Base-by-base conservation (phyloP, 2,113 vertebrate genomes). In the Pollimyrus isidori region DNA sequence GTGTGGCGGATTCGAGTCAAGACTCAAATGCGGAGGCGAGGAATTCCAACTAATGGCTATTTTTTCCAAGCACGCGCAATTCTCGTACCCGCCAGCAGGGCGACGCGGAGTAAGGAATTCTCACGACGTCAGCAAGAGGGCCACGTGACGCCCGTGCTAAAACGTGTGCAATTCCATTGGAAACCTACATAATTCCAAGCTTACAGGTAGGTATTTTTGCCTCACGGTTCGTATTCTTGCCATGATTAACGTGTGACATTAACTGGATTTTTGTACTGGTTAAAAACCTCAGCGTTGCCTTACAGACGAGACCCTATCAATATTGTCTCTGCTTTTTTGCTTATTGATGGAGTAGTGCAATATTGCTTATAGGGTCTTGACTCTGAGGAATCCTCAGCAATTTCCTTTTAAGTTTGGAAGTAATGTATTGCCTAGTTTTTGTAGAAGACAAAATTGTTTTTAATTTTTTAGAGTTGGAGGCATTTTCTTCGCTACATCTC, bases 321-420 rank as follows among this genome's bases (percentile, higher is more conserved):
- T 97, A 96, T 97, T 98, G 97, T 96, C 96, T 97, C 97, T 98
- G 97, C 97, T 98, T 97, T 96, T 96, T 94, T 92, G 87, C 92
- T 95, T 95, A 92, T 93, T 90, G 91, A 94, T 95, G 95, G 95
- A 97, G 97, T 97, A 98, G 97, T 98, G 97, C 97, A 98, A 97
- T 97, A 98, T 98, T 97, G 97, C 97, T 98, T 97, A 98, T 98
- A 98, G 97, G 97, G 97, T 98, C 96, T 97, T 95, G 96, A 95
- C 97, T 96, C 94, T 95, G 93, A 96, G 95, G 96, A 92, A 93
- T 93, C 92, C 91, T 93, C 93, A 93, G 93, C 94, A 26, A 30
- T 39, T 88, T 35, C 6, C 6, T 87, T 73, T 53, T 1, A 53
- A 26, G 19, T 1, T 6, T 87, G 45, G 19, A 84, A 46, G 3